Evolutionary conservation across 2,888 invertebrate genomes (phyloP).

Genomic region (Polydrusus cervinus): DNA sequence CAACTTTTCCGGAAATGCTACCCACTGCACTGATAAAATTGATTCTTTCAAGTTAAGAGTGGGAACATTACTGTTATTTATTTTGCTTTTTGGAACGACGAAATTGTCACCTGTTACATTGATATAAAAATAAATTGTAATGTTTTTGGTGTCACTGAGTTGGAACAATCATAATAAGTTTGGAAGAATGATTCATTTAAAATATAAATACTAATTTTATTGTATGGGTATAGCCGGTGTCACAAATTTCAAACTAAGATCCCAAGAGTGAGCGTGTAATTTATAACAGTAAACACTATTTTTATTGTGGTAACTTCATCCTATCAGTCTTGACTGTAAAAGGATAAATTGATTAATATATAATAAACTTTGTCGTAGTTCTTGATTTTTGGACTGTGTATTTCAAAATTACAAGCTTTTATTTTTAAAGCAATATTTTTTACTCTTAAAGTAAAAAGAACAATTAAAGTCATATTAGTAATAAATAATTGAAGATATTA

Average conservation of each 20-base stretch:
- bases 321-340: no score
- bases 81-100: slow-evolving; percentile 11
- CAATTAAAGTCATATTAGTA: background rate
- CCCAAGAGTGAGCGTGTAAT: no score
- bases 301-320: no score
- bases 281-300: no score
- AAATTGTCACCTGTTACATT: slow-evolving; percentile 16
- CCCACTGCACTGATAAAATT: slow-evolving; percentile 6
- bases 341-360: no score
- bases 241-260: no score
- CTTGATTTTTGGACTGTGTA: no score
- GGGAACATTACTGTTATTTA: slow-evolving; percentile 1
- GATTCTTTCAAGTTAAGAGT: background rate
- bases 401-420: no score
- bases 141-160: slow-evolving; percentile 9
- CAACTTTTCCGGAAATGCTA: background rate
- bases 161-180: background rate
- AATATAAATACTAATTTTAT: no score
- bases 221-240: no score
- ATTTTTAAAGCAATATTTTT: background rate
- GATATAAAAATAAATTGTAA: slow-evolving; percentile 17
- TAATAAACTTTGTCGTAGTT: no score
- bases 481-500: background rate
- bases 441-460: background rate
- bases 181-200: no score